phyloP scores from a whole-genome alignment of 2,113 vertebrate genomes.

The Ammodytes dubius region DNA sequence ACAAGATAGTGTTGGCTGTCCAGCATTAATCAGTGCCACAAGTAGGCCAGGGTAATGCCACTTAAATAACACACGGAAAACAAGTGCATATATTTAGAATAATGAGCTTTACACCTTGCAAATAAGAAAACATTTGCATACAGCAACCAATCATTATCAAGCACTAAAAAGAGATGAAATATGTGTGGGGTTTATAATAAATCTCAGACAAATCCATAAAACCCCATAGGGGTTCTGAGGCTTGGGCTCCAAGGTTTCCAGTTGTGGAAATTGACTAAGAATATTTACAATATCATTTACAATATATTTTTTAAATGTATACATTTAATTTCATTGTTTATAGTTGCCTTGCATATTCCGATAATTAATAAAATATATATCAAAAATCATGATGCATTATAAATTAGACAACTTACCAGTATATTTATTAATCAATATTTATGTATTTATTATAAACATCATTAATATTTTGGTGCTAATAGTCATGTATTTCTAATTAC shows the following conservation, averaged over 20 bases:
- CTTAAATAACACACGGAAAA: constrained; percentile 38
- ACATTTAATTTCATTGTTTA: too few species aligned
- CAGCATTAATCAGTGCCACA: constrained; percentile 41
- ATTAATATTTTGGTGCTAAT: neutral
- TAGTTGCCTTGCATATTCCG: neutral
- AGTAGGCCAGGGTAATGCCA: constrained; percentile 20
- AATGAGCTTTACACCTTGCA: constrained; percentile 5
- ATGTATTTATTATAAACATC: too few species aligned
- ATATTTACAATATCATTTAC: neutral
- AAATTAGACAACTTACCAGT: too few species aligned
- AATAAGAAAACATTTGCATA: constrained; percentile 44
- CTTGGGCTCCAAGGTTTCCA: neutral
- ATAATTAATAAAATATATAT: neutral
- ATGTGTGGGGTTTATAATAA: neutral
- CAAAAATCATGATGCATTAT: neutral
- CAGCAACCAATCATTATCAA: constrained; percentile 32
- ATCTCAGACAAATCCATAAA: neutral
- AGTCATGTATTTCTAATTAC: neutral
- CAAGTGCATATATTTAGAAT: constrained; percentile 38
- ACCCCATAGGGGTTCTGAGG: neutral
- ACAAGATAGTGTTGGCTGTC: constrained; percentile 29
- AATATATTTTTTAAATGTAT: too few species aligned
- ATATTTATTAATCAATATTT: too few species aligned
- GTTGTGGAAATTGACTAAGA: neutral
- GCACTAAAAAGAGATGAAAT: neutral